Conservation (phyloP, 1,140 invertebrate species). For the Aphelinus atriplicis region DNA sequence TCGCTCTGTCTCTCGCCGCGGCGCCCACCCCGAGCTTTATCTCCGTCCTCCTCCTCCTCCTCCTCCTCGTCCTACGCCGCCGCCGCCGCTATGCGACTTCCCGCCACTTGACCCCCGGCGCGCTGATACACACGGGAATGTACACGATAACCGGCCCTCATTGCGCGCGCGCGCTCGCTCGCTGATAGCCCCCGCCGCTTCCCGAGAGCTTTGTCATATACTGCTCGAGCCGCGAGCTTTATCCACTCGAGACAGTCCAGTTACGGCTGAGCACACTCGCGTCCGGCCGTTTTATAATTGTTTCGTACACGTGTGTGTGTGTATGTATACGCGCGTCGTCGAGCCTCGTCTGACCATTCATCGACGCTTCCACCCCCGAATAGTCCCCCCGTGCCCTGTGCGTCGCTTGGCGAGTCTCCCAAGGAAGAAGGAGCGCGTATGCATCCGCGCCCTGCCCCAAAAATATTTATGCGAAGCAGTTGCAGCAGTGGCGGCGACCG, state of each 20-base stretch:
- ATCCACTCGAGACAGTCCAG: background rate
- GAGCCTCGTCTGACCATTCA: no score
- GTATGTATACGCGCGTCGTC: background rate
- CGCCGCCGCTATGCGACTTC: background rate
- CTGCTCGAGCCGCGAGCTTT: background rate
- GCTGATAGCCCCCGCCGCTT: background rate
- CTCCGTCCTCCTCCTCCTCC: background rate
- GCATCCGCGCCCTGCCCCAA: background rate
- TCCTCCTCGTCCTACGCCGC: background rate
- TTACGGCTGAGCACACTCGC: no score
- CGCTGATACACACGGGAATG: slow-evolving; percentile 2
- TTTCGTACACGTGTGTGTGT: background rate
- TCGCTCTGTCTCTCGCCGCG: background rate
- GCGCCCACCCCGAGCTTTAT: background rate
- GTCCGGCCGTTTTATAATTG: background rate
- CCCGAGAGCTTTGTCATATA: slow-evolving; percentile 11
- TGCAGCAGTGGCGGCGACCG: background rate
- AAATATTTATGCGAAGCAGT: background rate
- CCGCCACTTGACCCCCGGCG: slow-evolving; percentile 1
- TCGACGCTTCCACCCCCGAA: no score
- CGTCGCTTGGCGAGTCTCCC: background rate
- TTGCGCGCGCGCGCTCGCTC: background rate
- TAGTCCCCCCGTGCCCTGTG: background rate
- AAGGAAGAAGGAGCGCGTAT: background rate
- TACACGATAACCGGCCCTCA: background rate